Evolutionary conservation across 1,140 invertebrate species (phyloP).

Genomic region (Dendroctonus valens): DNA sequence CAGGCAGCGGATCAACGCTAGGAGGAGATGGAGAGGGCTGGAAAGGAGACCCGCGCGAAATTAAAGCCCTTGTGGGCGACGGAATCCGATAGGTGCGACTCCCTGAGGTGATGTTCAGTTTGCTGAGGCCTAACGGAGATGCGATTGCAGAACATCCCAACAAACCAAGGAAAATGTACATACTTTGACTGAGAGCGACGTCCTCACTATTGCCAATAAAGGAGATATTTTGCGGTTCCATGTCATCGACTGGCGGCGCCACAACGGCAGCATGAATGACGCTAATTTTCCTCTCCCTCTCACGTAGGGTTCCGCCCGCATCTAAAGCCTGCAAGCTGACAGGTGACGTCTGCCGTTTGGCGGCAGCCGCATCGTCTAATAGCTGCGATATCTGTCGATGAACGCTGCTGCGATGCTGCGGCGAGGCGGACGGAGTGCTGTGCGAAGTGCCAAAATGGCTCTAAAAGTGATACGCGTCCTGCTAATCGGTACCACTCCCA

Average conservation of each 20-base stretch:
- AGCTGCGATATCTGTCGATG: constrained; percentile 50
- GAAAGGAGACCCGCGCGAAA: constrained; percentile 67
- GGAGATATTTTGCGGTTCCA: constrained; percentile 90
- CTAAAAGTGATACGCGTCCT: constrained; percentile 4
- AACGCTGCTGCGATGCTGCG: constrained; percentile 47
- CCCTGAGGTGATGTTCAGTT: constrained; percentile 80
- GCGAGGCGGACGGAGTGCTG: constrained; percentile 50
- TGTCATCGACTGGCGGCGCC: constrained; percentile 70
- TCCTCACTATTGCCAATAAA: constrained; percentile 72
- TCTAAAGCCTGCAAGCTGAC: constrained; percentile 35
- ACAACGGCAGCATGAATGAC: constrained; percentile 61
- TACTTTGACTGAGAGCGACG: constrained; percentile 48
- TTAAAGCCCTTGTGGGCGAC: constrained; percentile 73
- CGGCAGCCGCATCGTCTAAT: constrained; percentile 38
- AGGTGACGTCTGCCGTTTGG: constrained; percentile 29
- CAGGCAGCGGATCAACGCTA: constrained; percentile 46
- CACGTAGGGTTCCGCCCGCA: background rate
- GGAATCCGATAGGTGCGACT: constrained; percentile 84
- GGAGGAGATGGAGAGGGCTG: constrained; percentile 56
- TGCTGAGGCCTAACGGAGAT: constrained; percentile 58
- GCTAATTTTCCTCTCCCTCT: constrained; percentile 46
- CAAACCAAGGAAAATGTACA: constrained; percentile 4
- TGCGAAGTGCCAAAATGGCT: constrained; percentile 49
- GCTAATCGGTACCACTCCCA: background rate
- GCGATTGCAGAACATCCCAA: background rate